Evolutionary conservation across 2,113 vertebrate genomes (phyloP).

Genomic region (Neoarius graeffei): DNA sequence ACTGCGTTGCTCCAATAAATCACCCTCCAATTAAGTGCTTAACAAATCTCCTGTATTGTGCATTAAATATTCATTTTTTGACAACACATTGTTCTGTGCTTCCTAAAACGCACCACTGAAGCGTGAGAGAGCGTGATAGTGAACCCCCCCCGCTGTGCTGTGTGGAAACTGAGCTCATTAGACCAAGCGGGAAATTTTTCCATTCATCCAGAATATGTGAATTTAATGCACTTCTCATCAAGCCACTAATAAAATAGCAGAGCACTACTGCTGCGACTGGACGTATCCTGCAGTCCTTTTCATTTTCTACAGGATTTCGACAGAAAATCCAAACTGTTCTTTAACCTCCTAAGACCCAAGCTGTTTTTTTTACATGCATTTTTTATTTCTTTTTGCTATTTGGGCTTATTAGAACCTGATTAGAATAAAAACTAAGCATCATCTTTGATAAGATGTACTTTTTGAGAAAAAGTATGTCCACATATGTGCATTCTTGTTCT

Average conservation of each 20-base stretch:
- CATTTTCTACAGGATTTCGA: too few relatives aligned
- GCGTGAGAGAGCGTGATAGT: neutral
- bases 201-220: neutral
- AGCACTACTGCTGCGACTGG: neutral
- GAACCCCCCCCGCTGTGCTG: neutral
- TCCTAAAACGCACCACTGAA: neutral
- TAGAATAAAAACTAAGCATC: too few relatives aligned
- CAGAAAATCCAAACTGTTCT: neutral
- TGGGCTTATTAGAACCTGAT: too few relatives aligned
- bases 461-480: too few relatives aligned
- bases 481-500: too few relatives aligned
- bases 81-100: neutral
- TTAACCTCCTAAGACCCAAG: too few relatives aligned
- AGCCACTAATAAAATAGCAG: neutral
- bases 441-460: too few relatives aligned
- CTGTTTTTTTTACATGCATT: too few relatives aligned
- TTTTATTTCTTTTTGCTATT: too few relatives aligned
- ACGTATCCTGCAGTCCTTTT: neutral
- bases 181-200: neutral
- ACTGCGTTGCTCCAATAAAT: neutral
- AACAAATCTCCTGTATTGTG: neutral
- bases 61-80: neutral
- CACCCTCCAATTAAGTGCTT: neutral
- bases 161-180: neutral
- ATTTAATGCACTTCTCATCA: neutral